Base-by-base conservation (phyloP, 2,888 invertebrate genomes). In the Hyalella azteca region DNA sequence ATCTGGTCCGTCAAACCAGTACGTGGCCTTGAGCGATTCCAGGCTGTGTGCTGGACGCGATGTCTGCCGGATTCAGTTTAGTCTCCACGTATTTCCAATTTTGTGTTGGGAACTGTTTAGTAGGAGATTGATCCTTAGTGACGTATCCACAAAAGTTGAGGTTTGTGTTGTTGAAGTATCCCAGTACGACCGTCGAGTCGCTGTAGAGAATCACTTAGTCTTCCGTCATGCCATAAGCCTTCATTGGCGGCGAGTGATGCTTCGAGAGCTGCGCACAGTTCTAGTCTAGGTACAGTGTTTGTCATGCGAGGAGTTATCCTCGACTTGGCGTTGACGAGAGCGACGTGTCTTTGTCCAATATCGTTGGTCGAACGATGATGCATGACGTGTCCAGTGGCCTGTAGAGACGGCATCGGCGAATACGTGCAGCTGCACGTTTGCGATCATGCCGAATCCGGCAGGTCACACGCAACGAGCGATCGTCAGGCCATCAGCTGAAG, bases 201-300 rank as follows among this genome's bases (percentile, higher is more conserved):
- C 15, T 15, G 29, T 59, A 59, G 59, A 59, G n/a, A 29, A n/a
- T 26, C 9, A n/a, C n/a, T 11, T 59, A 15, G n/a, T 59, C 11
- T 59, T 9, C 9, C n/a, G 7, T 22, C 29, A 59, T 22, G 29
- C 59, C 11, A 9, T 15, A 26, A 9, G 29, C 7, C 9, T 29
- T 9, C 7, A 7, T 13, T n/a, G 59, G 59, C 9, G 9, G 59
- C 59, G 7, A 22, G 7, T 7, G 9, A 7, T 9, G 59, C 59
- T 19, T 59, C 59, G 9, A 59, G n/a, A 7, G 59, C 59, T n/a
- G 59, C 59, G 29, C 59, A 59, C 59, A 59, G 59, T n/a, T 59
- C 59, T 7, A 59, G 59, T 13, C 59, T 9, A 29, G 59, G 59
- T 11, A 59, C 22, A n/a, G 59, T 13, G 11, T 9, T 45, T n/a